Evolutionary conservation across 2,888 invertebrate genomes (phyloP).

Genomic region (Nephrocerus scutellatus): DNA sequence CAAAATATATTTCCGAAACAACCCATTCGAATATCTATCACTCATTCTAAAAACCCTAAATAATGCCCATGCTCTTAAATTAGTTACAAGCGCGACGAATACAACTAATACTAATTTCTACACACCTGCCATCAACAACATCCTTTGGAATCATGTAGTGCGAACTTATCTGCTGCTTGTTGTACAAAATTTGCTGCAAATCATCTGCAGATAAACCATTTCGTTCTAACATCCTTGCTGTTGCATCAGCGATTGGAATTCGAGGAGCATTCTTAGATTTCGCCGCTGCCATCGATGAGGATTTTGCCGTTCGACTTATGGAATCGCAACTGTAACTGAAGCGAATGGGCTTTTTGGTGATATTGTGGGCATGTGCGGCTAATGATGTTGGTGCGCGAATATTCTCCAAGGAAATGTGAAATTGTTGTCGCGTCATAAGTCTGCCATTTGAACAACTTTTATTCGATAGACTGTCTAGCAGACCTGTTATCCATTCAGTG

Average conservation of each 20-base stretch:
- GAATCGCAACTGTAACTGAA: conserved; percentile 30
- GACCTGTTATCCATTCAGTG: conserved; percentile 35
- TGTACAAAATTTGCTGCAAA: conserved; percentile 16
- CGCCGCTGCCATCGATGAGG: neutral
- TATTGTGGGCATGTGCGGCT: conserved; percentile 16
- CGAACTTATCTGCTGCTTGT: too few relatives aligned
- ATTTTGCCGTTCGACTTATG: conserved; percentile 20
- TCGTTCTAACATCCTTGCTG: conserved; percentile 32
- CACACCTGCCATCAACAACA: too few relatives aligned
- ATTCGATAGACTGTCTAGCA: conserved; percentile 30
- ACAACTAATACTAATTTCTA: too few relatives aligned
- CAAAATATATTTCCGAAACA: too few relatives aligned
- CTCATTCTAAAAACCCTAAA: too few relatives aligned
- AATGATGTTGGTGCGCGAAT: conserved; percentile 3
- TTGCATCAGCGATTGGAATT: conserved; percentile 32
- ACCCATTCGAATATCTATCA: too few relatives aligned
- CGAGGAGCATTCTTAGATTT: conserved; percentile 25
- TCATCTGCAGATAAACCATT: conserved; percentile 28
- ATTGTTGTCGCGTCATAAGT: conserved; percentile 1
- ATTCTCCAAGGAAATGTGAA: conserved; percentile 4
- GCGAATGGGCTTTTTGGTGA: conserved; percentile 18
- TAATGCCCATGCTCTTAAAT: too few relatives aligned
- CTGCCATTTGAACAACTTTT: neutral
- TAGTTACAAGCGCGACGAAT: too few relatives aligned
- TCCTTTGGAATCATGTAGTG: too few relatives aligned